Conservation (phyloP, 2,113 vertebrate genomes). For the Esox niger region DNA sequence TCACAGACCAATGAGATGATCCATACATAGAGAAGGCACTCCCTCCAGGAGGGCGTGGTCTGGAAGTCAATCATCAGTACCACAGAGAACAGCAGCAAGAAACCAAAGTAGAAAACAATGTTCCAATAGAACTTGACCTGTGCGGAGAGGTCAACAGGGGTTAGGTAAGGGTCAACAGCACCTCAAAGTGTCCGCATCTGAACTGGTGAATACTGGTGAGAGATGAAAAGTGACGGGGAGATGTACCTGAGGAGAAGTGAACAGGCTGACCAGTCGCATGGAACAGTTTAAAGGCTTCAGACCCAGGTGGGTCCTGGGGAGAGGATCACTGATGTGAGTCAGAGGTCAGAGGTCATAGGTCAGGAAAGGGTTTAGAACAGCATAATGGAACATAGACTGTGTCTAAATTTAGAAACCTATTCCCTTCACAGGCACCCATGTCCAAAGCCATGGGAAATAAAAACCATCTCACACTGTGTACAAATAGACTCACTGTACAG, state of each 20-base stretch:
- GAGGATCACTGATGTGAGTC: slow-evolving; percentile 22
- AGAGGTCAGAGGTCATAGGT: not conserved
- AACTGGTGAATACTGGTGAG: too few relatives aligned
- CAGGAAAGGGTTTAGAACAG: not conserved
- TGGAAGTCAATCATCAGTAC: slow-evolving; percentile 95
- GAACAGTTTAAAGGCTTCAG: slow-evolving; percentile 54
- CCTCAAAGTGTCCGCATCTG: too few relatives aligned
- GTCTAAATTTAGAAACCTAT: too few relatives aligned
- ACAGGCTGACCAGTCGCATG: slow-evolving; percentile 72
- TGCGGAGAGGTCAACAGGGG: not conserved
- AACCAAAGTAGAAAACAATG: slow-evolving; percentile 87
- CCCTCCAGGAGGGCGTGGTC: slow-evolving; percentile 72
- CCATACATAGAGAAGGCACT: slow-evolving; percentile 88
- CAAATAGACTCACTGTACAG: slow-evolving; percentile 49
- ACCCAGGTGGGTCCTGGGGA: slow-evolving; percentile 1
- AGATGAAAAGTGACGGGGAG: not conserved
- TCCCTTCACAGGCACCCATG: too few relatives aligned
- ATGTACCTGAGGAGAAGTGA: slow-evolving; percentile 68
- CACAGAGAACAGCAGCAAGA: slow-evolving; percentile 88
- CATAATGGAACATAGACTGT: not conserved
- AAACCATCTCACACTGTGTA: too few relatives aligned
- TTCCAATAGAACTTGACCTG: slow-evolving; percentile 88
- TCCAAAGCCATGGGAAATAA: too few relatives aligned
- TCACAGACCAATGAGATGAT: slow-evolving; percentile 87
- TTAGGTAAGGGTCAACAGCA: too few relatives aligned